These are phyloP conservation scores for Drosophila jambulina DNA, from an alignment of 1,140 invertebrate genomes.

Conservation along the genomic window DNA sequence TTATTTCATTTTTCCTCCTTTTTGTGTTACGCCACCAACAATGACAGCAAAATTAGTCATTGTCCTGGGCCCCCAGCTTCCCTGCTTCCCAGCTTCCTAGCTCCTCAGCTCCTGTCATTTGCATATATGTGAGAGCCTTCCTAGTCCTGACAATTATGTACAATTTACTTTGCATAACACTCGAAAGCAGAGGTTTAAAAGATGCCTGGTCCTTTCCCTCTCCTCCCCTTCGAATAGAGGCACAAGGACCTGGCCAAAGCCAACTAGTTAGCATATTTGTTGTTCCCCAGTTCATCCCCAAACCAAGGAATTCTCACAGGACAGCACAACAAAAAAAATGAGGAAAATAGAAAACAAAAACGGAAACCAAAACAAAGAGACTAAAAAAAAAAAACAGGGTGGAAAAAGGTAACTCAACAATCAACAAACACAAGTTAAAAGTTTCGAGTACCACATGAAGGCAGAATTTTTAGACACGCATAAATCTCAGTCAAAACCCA, in stretches of 20 bases:
- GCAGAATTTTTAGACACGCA: slow-evolving; percentile 18
- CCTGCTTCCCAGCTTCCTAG: slow-evolving; percentile 6
- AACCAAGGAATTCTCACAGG: slow-evolving; percentile 24
- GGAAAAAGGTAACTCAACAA: slow-evolving; percentile 29
- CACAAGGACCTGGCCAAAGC: slow-evolving; percentile 20
- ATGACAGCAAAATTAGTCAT: slow-evolving; percentile 78
- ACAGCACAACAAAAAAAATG: not conserved
- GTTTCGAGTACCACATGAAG: slow-evolving; percentile 29
- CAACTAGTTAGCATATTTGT: slow-evolving; percentile 64
- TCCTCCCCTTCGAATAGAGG: not conserved
- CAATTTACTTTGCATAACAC: slow-evolving; percentile 82
- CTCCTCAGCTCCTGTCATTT: slow-evolving; percentile 51
- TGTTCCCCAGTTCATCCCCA: slow-evolving; percentile 20
- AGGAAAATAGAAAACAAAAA: slow-evolving; percentile 17
- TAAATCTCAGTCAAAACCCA: slow-evolving; percentile 12
- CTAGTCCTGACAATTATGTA: slow-evolving; percentile 76
- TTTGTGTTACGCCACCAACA: slow-evolving; percentile 48
- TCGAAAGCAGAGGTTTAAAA: slow-evolving; percentile 61
- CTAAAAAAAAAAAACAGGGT: not conserved
- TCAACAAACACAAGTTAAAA: slow-evolving; percentile 38
- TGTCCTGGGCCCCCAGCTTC: slow-evolving; percentile 47
- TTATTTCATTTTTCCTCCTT: slow-evolving; percentile 28
- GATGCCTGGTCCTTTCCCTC: not conserved
- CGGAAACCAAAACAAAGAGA: slow-evolving; percentile 5
- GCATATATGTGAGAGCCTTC: slow-evolving; percentile 50